Evolutionary conservation across 2,797 vertebrate genomes (phyloP), one percentile per base, ranked within the genome.

Genomic region (Chromis chromis): DNA sequence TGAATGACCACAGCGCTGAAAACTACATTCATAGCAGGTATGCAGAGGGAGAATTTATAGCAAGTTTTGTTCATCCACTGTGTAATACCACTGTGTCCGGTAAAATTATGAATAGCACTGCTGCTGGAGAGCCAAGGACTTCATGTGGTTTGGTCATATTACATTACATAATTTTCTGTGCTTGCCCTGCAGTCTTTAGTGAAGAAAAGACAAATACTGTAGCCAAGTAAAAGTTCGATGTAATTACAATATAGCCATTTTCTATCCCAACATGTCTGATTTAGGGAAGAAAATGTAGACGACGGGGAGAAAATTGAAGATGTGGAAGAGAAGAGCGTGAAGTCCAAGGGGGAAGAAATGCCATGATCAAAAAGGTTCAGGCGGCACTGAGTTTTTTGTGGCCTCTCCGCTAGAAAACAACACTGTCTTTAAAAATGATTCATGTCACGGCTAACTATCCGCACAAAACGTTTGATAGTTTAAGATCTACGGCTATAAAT

Each of bases 261-360:
- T 86, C 80, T 90, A 92, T 91, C 89, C 92, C 88, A 71, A 88
- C 80, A 89, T 91, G 75, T 84, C 90, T 93, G 87, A 92, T 92
- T 90, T 92, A 94, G 94, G 91, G 82, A 89, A 78, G 90, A 90
- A 93, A 94, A 91, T 81, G 85, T 82, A 88, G 91, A 92, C 77
- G 84, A 92, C 76, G 71, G 86, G 54, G 74, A 90, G 86, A 89
- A 90, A 91, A 94, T 91, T 90, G 90, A 93, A 92, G 93, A 94
- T 88, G 88, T 91, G 90, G 91, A 89, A 70, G 89, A 93, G 83
- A 87, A 88, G 83, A 93, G 90, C 84, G 76, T 91, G 83, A 90
- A 94, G 91, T 89, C 87, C 92, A 89, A 90, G 86, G 70, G 64
- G 84, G 86, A 94, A 87, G 86, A 91, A 86, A 79, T 78, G 72